phyloP scores from a whole-genome alignment of 2,888 invertebrate genomes.

The Aphrophora alni region DNA sequence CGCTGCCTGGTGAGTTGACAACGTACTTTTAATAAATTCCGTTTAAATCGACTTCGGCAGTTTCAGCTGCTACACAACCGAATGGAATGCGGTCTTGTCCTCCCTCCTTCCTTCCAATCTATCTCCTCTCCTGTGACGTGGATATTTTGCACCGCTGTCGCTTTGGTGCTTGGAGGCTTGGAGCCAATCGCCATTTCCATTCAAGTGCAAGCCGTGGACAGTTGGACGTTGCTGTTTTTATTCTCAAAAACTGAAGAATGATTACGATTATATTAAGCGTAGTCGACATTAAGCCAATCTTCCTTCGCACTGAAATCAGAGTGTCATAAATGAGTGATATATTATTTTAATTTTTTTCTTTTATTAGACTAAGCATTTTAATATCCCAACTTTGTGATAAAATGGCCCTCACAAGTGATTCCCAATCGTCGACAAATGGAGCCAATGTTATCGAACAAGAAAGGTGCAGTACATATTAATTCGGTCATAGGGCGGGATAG shows the following conservation, averaged over 20 bases:
- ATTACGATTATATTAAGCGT: neutral
- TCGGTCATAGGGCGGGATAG: slow-evolving; percentile 18
- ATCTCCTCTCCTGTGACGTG: slow-evolving; percentile 13
- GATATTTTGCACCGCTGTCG: neutral
- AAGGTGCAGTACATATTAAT: slow-evolving; percentile 47
- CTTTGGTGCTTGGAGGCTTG: no score
- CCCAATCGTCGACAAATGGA: slow-evolving; percentile 45
- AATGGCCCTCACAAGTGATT: slow-evolving; percentile 49
- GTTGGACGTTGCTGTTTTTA: slow-evolving; percentile 29
- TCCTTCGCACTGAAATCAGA: neutral
- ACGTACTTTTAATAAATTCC: neutral
- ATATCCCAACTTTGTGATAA: slow-evolving; percentile 19
- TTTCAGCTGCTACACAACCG: neutral
- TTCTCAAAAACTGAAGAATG: neutral
- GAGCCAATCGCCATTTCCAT: slow-evolving; percentile 11
- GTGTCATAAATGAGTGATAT: slow-evolving; percentile 4
- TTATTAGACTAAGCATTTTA: neutral
- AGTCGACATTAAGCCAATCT: neutral
- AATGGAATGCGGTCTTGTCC: slow-evolving; percentile 1
- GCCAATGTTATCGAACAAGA: slow-evolving; percentile 44
- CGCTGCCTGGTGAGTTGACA: neutral
- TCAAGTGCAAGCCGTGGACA: slow-evolving; percentile 47
- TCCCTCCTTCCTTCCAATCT: neutral
- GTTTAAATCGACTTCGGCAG: neutral
- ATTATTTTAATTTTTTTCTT: neutral